A percentile compares a stretch with the other conserved stretches of the same genome.
phyloP scores from a whole-genome alignment of 2,113 vertebrate genomes.

The Miniopterus natalensis region DNA sequence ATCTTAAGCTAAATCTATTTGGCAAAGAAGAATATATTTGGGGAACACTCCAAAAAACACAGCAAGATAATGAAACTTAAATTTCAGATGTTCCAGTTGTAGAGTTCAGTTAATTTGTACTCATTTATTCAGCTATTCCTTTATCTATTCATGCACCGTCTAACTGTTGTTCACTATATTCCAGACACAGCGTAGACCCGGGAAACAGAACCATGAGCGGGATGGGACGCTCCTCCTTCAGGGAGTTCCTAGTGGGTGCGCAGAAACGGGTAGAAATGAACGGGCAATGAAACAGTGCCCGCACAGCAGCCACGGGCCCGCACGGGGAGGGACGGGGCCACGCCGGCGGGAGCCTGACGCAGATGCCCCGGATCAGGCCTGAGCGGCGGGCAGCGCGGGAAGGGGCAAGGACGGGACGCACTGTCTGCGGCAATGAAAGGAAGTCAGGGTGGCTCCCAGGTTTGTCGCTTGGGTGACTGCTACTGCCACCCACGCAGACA shows the following conservation, averaged over 20 bases:
- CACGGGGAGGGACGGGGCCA: background rate
- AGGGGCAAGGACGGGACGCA: background rate
- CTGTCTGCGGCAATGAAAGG: background rate
- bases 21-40: background rate
- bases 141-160: background rate
- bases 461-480: no score
- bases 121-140: background rate
- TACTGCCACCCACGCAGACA: background rate
- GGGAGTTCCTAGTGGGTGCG: background rate
- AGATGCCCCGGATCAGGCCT: background rate
- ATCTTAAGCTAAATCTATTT: background rate
- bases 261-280: background rate
- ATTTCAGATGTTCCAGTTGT: background rate
- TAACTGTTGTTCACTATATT: conserved; percentile 30
- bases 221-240: background rate
- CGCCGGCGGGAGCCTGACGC: background rate
- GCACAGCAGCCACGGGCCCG: background rate
- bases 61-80: background rate
- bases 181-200: background rate
- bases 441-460: background rate
- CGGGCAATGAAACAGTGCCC: background rate
- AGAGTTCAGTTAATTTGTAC: background rate
- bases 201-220: background rate
- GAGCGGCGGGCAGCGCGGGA: background rate
- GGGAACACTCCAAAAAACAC: background rate